Percentiles rank a stretch among this genome's conserved stretches.
phyloP scores from a whole-genome alignment of 2,888 invertebrate species.

The Drosophila subquinaria region DNA sequence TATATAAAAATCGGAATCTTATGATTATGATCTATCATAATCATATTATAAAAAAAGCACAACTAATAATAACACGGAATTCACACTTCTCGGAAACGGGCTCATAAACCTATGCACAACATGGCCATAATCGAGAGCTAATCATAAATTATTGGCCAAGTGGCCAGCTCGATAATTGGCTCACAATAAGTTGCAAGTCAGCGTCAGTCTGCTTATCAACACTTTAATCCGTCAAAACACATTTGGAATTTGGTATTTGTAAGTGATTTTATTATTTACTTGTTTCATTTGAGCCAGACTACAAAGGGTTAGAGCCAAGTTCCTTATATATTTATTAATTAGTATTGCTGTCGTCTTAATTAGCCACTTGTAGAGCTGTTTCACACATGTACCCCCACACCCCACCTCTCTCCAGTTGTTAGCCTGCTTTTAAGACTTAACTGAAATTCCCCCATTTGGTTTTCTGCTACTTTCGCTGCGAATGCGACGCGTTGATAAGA shows the following conservation, averaged over 20 bases:
- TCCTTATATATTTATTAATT: slow-evolving; percentile 2
- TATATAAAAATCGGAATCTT: neutral
- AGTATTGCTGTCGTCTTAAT: slow-evolving; percentile 38
- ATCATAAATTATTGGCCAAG: slow-evolving; percentile 21
- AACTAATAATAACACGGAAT: neutral
- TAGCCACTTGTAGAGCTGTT: slow-evolving; percentile 43
- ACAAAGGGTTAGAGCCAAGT: neutral
- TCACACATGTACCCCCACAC: slow-evolving; percentile 13
- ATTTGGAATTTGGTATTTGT: slow-evolving; percentile 9
- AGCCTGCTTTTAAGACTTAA: neutral
- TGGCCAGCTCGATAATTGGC: slow-evolving; percentile 15
- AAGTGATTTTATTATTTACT: neutral
- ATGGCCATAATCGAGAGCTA: slow-evolving; percentile 8
- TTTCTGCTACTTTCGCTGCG: slow-evolving; percentile 51
- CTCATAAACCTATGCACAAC: neutral
- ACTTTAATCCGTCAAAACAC: slow-evolving; percentile 23
- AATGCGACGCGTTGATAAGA: slow-evolving; percentile 58
- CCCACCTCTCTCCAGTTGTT: neutral
- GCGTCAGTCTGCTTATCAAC: slow-evolving; percentile 41
- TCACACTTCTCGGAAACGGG: neutral
- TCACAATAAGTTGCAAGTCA: slow-evolving; percentile 30
- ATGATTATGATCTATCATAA: slow-evolving; percentile 4
- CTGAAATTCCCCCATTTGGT: neutral
- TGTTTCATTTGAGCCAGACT: slow-evolving; percentile 1
- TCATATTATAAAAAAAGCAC: neutral